Evolutionary conservation across 2,888 invertebrate species (phyloP).

Genomic region (Ferrisia virgata): DNA sequence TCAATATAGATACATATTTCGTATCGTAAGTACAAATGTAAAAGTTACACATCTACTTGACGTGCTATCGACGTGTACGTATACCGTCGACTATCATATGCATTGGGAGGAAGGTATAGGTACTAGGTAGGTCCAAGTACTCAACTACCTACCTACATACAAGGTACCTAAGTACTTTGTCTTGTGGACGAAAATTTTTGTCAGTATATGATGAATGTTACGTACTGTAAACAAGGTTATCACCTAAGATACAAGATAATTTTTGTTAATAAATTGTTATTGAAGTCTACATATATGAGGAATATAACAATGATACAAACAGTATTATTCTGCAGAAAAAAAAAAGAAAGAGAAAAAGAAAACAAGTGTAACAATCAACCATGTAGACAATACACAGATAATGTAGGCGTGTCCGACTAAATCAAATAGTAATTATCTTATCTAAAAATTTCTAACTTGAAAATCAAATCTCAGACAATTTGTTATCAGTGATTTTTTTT

Average conservation of each 20-base stretch:
- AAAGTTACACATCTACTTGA: no score
- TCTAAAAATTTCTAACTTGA: not conserved
- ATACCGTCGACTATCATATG: no score
- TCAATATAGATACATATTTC: no score
- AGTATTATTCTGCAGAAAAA: not conserved
- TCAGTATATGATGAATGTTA: no score
- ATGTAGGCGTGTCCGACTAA: not conserved
- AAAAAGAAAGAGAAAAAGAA: no score
- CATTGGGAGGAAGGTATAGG: no score
- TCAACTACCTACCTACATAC: no score
- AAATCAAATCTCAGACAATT: not conserved
- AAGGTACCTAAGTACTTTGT: no score
- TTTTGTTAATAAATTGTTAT: not conserved
- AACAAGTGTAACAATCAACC: not conserved
- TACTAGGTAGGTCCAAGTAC: no score
- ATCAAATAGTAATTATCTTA: not conserved
- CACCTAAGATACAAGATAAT: not conserved
- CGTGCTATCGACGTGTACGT: no score
- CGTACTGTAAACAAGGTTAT: not conserved
- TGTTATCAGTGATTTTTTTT: no score
- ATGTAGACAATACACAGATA: not conserved
- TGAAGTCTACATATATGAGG: not conserved
- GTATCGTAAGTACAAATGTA: no score
- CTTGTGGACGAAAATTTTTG: not conserved
- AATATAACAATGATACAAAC: not conserved